Evolutionary conservation across 2,888 invertebrate genomes (phyloP).

Genomic region (Acrobasis suavella): DNA sequence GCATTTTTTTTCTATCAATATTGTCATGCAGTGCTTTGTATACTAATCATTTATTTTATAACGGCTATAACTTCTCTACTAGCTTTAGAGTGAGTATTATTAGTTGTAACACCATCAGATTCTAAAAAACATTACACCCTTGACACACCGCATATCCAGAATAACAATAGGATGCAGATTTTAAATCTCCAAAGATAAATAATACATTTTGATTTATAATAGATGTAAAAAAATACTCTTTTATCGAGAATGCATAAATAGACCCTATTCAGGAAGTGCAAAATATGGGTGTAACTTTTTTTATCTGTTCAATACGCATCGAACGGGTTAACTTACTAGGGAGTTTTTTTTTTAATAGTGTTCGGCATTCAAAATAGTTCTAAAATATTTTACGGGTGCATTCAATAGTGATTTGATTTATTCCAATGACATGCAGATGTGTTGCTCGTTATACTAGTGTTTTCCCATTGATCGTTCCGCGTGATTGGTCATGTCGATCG

Average conservation of each 20-base stretch:
- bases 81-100: conserved; percentile 45
- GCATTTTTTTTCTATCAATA: background rate
- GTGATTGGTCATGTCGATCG: conserved; percentile 79
- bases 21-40: background rate
- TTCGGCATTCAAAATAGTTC: conserved; percentile 76
- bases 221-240: conserved; percentile 80
- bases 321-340: conserved; percentile 78
- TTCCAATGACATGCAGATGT: conserved; percentile 81
- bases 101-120: conserved; percentile 48
- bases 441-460: conserved; percentile 80
- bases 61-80: conserved; percentile 8
- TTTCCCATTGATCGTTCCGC: conserved; percentile 76
- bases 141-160: conserved; percentile 79
- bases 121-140: conserved; percentile 79
- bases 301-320: conserved; percentile 72
- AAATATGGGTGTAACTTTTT: conserved; percentile 82
- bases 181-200: conserved; percentile 81
- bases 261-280: conserved; percentile 81
- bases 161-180: conserved; percentile 82
- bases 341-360: conserved; percentile 63
- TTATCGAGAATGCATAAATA: conserved; percentile 82
- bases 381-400: conserved; percentile 79
- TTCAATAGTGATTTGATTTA: conserved; percentile 82
- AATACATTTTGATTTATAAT: conserved; percentile 83
- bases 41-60: conserved; percentile 11